These are phyloP conservation scores for Stenodema calcarata DNA, from an alignment of 2,888 invertebrate genomes.

Conservation along the genomic window DNA sequence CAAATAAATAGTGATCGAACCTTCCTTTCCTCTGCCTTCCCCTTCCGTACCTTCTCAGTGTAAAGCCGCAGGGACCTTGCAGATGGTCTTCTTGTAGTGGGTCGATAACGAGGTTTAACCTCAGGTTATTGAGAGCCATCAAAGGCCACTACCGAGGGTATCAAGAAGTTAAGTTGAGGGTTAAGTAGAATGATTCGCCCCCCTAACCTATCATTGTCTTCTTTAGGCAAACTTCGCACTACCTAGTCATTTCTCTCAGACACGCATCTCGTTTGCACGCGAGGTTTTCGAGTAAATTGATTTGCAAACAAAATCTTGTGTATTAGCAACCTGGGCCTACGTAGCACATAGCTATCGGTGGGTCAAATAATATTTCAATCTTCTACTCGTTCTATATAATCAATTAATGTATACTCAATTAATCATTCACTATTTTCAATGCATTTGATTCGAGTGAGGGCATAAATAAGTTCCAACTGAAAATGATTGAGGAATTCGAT, in stretches of 20 bases:
- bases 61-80: not conserved
- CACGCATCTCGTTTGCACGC: not conserved
- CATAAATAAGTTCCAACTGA: too few relatives aligned
- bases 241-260: not conserved
- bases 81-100: not conserved
- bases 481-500: too few relatives aligned
- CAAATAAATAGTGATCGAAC: conserved; percentile 42
- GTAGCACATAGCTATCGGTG: too few relatives aligned
- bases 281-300: not conserved
- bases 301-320: not conserved
- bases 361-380: too few relatives aligned
- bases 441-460: too few relatives aligned
- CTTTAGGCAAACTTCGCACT: not conserved
- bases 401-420: too few relatives aligned
- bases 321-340: too few relatives aligned
- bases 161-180: not conserved
- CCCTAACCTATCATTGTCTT: not conserved
- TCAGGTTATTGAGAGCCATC: not conserved
- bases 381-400: too few relatives aligned
- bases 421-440: too few relatives aligned
- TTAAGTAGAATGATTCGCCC: not conserved
- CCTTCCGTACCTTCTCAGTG: not conserved
- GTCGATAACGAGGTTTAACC: not conserved
- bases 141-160: not conserved
- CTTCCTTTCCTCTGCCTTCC: not conserved